Percentiles rank a stretch among this genome's conserved stretches.
phyloP scores from a whole-genome alignment of 2,113 vertebrate species.

The Mormoops blainvillei region DNA sequence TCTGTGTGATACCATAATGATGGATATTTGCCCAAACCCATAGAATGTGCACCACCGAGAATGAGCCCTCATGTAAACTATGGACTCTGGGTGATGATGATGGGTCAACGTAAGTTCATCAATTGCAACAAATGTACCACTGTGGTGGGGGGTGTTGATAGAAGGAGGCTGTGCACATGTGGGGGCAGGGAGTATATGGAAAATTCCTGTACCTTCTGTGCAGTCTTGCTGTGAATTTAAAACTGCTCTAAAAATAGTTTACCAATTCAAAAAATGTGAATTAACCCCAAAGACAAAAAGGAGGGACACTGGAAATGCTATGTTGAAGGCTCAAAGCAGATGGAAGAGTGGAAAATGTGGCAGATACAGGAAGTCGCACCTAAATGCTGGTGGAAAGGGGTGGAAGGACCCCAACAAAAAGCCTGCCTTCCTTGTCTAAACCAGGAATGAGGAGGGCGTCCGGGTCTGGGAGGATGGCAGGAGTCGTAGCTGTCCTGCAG shows the following conservation, averaged over 20 bases:
- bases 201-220: background rate
- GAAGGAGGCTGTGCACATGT: accelerated
- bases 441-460: background rate
- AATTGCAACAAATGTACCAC: accelerated
- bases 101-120: background rate
- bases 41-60: too few relatives aligned
- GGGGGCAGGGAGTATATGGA: too few relatives aligned
- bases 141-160: background rate
- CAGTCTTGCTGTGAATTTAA: background rate
- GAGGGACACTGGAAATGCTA: background rate
- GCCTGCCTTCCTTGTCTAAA: background rate
- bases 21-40: background rate
- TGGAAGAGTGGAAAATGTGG: too few relatives aligned
- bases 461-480: background rate
- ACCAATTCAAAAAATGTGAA: background rate
- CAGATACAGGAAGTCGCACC: too few relatives aligned
- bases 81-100: background rate
- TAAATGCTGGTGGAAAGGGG: background rate
- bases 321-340: background rate
- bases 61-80: accelerated
- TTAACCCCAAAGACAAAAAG: background rate
- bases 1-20: accelerated
- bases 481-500: background rate
- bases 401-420: too few relatives aligned
- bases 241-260: background rate